phyloP scores from a whole-genome alignment of 2,113 vertebrate species.

The Ariopsis seemanni region DNA sequence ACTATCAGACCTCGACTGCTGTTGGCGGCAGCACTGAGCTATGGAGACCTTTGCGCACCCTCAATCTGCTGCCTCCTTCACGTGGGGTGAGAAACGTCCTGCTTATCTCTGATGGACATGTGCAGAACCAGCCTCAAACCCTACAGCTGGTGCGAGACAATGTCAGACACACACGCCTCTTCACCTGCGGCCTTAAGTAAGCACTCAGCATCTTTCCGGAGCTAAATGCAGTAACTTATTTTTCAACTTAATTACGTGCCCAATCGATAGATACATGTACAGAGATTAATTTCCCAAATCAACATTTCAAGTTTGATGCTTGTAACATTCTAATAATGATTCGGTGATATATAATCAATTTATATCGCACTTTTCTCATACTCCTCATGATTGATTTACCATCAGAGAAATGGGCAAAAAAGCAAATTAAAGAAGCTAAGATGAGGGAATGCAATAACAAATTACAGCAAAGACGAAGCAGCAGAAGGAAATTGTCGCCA shows the following conservation, averaged over 20 bases:
- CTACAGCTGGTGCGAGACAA: constrained; percentile 75
- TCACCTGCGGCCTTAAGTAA: constrained; percentile 83
- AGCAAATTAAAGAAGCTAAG: not conserved
- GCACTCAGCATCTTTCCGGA: constrained; percentile 32
- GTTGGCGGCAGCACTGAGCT: constrained; percentile 84
- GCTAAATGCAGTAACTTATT: not conserved
- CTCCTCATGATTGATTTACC: not conserved
- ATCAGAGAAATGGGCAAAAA: not conserved
- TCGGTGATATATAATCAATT: not conserved
- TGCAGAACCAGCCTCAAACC: constrained; percentile 77
- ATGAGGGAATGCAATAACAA: not conserved
- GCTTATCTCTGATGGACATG: constrained; percentile 84
- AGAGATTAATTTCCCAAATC: not conserved
- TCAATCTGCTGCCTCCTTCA: constrained; percentile 79
- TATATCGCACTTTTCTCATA: not conserved
- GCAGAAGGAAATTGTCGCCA: not conserved
- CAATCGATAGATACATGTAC: no score
- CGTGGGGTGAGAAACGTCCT: constrained; percentile 76
- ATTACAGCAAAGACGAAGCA: not conserved
- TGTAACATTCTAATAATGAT: not conserved
- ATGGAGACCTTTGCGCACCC: constrained; percentile 78
- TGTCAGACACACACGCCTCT: constrained; percentile 78
- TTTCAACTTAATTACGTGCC: not conserved
- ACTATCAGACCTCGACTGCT: constrained; percentile 65
- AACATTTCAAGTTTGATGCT: not conserved